A percentile compares a stretch with the other conserved stretches of the same genome.
phyloP scores from a whole-genome alignment of 2,888 invertebrate species.

The Antitype chi region DNA sequence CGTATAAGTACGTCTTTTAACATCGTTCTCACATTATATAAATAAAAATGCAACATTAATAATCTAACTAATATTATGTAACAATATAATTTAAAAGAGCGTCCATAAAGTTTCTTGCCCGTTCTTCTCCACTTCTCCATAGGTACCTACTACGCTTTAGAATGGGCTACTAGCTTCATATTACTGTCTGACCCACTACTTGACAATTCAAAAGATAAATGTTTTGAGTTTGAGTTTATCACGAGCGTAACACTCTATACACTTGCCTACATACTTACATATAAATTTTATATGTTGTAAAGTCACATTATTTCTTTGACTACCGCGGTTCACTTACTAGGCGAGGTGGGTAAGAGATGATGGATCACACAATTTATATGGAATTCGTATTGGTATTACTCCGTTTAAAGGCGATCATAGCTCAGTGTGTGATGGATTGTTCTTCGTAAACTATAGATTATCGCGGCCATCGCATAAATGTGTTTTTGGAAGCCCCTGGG shows the following conservation, averaged over 20 bases:
- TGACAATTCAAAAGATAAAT: too few species aligned
- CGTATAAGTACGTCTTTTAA: too few species aligned
- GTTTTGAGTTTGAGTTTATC: too few species aligned
- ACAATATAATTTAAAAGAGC: too few species aligned
- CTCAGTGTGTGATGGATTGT: slow-evolving; percentile 76
- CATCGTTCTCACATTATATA: too few species aligned
- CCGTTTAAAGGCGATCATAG: slow-evolving; percentile 73
- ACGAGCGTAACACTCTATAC: neutral
- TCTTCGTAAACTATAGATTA: slow-evolving; percentile 45
- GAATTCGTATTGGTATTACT: slow-evolving; percentile 69
- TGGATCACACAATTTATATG: slow-evolving; percentile 69
- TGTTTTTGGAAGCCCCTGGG: neutral
- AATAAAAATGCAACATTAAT: too few species aligned
- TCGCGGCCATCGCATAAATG: slow-evolving; percentile 16
- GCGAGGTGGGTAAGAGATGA: slow-evolving; percentile 54
- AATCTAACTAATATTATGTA: too few species aligned
- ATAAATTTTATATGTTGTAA: slow-evolving; percentile 10
- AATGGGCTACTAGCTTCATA: too few species aligned
- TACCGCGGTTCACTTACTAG: slow-evolving; percentile 50
- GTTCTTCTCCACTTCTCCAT: too few species aligned
- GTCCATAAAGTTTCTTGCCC: too few species aligned
- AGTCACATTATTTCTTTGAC: slow-evolving; percentile 33
- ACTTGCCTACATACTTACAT: neutral
- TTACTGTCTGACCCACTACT: too few species aligned
- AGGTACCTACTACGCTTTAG: too few species aligned